phyloP scores from a whole-genome alignment of 2,888 invertebrate genomes.

The Rhabditoides inermis region DNA sequence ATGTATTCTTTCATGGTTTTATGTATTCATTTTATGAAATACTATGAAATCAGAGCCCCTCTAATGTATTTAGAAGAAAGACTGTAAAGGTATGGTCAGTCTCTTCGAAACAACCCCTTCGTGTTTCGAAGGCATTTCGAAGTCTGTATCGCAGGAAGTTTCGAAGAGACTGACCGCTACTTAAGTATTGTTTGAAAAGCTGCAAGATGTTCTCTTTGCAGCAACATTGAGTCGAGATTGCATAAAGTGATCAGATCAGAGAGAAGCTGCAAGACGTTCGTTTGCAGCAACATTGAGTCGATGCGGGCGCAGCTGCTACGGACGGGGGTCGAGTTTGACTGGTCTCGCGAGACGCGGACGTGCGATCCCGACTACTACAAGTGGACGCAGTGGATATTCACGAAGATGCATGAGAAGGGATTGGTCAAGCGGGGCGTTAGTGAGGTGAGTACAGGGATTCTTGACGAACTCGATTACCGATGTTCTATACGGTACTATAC shows the following conservation, averaged over 20 bases:
- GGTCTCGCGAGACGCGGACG: conserved; percentile 62
- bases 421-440: conserved; percentile 70
- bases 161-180: no score
- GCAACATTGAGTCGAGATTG: neutral
- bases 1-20: no score
- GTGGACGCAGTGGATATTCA: conserved; percentile 91
- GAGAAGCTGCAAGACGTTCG: neutral
- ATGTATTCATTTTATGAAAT: no score
- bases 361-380: conserved; percentile 76
- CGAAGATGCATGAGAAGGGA: conserved; percentile 74
- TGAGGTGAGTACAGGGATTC: conserved; percentile 18
- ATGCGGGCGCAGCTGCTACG: conserved; percentile 73
- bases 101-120: no score
- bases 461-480: no score
- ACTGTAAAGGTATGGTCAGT: neutral
- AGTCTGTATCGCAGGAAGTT: no score
- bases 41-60: no score
- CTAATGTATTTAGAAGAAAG: conserved; percentile 5
- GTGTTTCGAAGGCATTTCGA: no score
- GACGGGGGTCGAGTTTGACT: conserved; percentile 81
- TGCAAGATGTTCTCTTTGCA: conserved; percentile 5
- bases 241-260: no score
- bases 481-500: no score
- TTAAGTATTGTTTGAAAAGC: no score
- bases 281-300: conserved; percentile 64